Percentiles rank a stretch among this genome's conserved stretches.
These are phyloP conservation scores for Diadophis punctatus DNA, from an alignment of 2,113 vertebrate genomes.

Conservation along the genomic window DNA sequence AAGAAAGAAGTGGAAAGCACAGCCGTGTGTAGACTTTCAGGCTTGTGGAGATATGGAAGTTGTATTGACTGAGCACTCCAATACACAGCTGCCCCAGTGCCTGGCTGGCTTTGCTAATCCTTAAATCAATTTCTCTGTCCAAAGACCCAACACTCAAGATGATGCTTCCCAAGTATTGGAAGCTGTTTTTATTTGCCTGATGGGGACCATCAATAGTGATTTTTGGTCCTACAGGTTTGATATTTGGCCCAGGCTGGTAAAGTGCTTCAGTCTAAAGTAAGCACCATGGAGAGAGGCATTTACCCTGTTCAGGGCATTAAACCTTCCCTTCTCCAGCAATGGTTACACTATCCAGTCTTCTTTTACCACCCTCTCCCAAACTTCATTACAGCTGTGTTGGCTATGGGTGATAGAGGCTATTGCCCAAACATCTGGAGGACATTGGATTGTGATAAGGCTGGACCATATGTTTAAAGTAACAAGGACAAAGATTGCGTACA, in stretches of 20 bases:
- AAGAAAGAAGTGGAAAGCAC: not conserved
- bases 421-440: not conserved
- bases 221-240: not conserved
- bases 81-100: not conserved
- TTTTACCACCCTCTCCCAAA: not conserved
- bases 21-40: not conserved
- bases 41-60: not conserved
- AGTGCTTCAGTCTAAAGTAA: not conserved
- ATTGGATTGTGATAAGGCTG: not conserved
- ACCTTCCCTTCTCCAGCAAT: not conserved
- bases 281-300: slow-evolving; percentile 22
- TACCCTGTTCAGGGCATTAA: not conserved
- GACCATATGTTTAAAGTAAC: not conserved
- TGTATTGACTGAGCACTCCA: not conserved
- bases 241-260: not conserved
- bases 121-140: not conserved
- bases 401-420: not conserved
- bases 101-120: not conserved
- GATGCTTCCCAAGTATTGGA: not conserved
- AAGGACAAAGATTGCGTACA: not conserved
- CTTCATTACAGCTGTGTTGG: not conserved
- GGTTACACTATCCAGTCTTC: not conserved
- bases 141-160: not conserved
- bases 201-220: not conserved
- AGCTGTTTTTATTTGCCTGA: not conserved